Evolutionary conservation across 2,797 vertebrate species (phyloP).

Genomic region (Sebastes baramenuke): DNA sequence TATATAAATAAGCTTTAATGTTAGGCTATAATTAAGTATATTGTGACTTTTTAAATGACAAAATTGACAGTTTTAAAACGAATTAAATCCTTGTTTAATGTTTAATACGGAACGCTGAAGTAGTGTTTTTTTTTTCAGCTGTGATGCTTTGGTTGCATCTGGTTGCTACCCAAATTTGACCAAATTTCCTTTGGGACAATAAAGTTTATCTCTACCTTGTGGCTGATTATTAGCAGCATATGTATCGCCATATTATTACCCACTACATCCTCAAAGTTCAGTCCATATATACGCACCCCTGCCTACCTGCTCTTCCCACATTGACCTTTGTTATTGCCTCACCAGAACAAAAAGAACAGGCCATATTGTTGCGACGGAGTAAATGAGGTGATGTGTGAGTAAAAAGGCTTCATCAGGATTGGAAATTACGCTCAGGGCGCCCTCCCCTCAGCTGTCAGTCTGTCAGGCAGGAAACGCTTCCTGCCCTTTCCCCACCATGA

Average conservation of each 20-base stretch:
- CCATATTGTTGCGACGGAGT: neutral
- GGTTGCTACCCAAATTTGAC: too few species aligned
- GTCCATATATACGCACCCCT: neutral
- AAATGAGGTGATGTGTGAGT: constrained; percentile 25
- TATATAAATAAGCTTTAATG: too few species aligned
- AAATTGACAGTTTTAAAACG: too few species aligned
- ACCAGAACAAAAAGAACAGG: neutral
- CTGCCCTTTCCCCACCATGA: constrained; percentile 31
- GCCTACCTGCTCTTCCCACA: neutral
- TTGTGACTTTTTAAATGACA: too few species aligned
- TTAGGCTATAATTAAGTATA: too few species aligned
- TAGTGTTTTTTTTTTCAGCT: too few species aligned
- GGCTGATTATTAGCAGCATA: neutral
- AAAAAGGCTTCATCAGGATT: constrained; percentile 28
- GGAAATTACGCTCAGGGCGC: constrained; percentile 12
- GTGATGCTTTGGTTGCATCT: too few species aligned
- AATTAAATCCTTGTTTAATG: too few species aligned
- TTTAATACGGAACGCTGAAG: too few species aligned
- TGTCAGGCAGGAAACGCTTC: constrained; percentile 47
- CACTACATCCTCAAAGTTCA: neutral
- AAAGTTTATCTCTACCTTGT: too few species aligned
- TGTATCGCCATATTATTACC: neutral
- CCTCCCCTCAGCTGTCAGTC: constrained; percentile 27
- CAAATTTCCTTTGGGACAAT: too few species aligned
- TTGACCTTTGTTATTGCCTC: neutral